phyloP scores from a whole-genome alignment of 2,113 vertebrate genomes.

The Pseudois nayaur region DNA sequence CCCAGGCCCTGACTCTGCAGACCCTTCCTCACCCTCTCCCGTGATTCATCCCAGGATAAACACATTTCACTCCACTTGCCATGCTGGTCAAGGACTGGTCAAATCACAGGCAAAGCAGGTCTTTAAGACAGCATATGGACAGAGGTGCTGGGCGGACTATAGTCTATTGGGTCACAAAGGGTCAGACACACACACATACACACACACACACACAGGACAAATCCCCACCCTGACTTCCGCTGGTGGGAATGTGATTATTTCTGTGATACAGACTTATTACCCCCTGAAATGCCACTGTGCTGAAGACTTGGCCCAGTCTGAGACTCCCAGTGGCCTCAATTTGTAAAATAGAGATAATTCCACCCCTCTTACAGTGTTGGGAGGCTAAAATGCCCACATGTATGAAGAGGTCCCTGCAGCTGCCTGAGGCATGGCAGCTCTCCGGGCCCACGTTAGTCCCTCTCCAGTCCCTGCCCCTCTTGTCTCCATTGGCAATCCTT shows the following conservation, averaged over 20 bases:
- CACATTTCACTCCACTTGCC: not conserved
- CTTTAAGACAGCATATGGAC: not conserved
- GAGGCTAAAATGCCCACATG: not conserved
- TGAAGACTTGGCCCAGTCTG: not conserved
- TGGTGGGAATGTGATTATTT: too few relatives aligned
- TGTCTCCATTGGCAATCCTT: not conserved
- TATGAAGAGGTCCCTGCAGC: accelerated
- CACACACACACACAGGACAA: not conserved
- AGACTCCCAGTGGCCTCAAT: not conserved
- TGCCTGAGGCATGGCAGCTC: accelerated
- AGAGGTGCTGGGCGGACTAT: not conserved
- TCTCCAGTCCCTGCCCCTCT: not conserved
- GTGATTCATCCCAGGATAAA: not conserved
- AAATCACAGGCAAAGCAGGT: not conserved
- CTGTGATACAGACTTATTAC: not conserved
- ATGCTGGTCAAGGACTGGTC: not conserved
- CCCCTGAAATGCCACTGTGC: not conserved
- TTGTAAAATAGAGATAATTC: not conserved
- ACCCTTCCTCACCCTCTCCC: not conserved
- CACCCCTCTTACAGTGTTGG: not conserved
- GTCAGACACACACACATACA: not conserved
- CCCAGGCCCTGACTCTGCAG: not conserved
- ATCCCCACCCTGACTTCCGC: not conserved
- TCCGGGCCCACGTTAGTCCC: accelerated
- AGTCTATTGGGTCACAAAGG: not conserved